Evolutionary conservation across 2,888 invertebrate species (phyloP), one percentile per base, ranked within the genome.

Genomic region (Linnaemya tessellans): DNA sequence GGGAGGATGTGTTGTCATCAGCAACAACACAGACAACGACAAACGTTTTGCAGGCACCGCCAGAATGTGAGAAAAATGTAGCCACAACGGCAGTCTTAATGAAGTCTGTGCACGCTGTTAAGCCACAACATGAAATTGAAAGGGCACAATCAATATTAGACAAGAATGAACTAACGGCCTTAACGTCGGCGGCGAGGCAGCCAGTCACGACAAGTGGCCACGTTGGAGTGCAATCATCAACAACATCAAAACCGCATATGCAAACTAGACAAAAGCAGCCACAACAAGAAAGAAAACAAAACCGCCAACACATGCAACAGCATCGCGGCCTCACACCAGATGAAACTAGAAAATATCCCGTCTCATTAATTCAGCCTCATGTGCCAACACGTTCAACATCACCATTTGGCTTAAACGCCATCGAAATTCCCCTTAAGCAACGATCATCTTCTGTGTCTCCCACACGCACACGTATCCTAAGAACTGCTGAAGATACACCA

Each of bases 391-490:
- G 89, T 30, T 79, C 88, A 80, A 88, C 88, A 60, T 89, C 90
- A 0, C 90, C 90, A 1, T 90, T 88, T 18, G 90, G 89, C 1
- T 86, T 90, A 3, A 90, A 90, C 84, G 86, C 87, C 0, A 87
- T 88, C 9, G 49, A 77, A 38, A 62, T 73, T 0, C 56, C 68
- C 8, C 58, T 51, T 11, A 49, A 74, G 43, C 79, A 56, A 25
- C 73, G 68, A 51, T 74, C 78, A 67, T 2, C 22, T 18, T 73
- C 78, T 10, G n/a, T 54, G n/a, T 84, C 83, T 38, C 84, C 77
- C 9, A 38, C 68, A 38, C 62, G 46, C 22, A 3, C 68, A 18
- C 38, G 38, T 56, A 49, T 1, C 5, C 35, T n/a, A 46, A 30
- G 11, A 54, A 30, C 3, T 30, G 0, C 35, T 18, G 25, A 70